These are phyloP conservation scores for Phymastichus coffea DNA, from an alignment of 1,140 invertebrate genomes.

Conservation along the genomic window DNA sequence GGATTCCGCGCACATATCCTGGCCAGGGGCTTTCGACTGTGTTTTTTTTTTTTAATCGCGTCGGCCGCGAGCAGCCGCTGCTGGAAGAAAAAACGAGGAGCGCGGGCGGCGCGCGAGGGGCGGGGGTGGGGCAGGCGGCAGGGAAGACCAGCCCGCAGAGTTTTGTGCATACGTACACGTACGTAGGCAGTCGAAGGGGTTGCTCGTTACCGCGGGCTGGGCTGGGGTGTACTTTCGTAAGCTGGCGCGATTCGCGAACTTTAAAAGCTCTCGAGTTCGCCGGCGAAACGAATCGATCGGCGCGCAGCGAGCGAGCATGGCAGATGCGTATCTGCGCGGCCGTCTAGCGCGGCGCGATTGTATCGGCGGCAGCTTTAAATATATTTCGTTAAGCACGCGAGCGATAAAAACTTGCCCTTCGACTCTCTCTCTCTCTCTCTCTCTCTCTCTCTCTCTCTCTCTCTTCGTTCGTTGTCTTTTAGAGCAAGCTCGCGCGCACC, in stretches of 20 bases:
- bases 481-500: too few species aligned
- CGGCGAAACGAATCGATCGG: slow-evolving; percentile 45
- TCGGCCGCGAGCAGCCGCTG: background rate
- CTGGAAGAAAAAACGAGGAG: background rate
- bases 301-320: background rate
- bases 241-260: slow-evolving; percentile 14
- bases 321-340: slow-evolving; percentile 52
- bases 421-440: too few species aligned
- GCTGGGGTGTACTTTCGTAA: slow-evolving; percentile 27
- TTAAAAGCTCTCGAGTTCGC: slow-evolving; percentile 22
- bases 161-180: background rate
- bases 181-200: background rate
- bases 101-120: background rate
- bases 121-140: background rate
- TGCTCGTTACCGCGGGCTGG: background rate
- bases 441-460: too few species aligned
- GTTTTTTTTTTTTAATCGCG: too few species aligned
- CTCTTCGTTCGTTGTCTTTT: too few species aligned
- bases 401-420: too few species aligned
- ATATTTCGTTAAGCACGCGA: slow-evolving; percentile 53
- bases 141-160: slow-evolving; percentile 2
- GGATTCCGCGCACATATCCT: slow-evolving; percentile 5
- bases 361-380: slow-evolving; percentile 53
- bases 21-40: too few species aligned
- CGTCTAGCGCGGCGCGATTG: slow-evolving; percentile 48